Percentiles rank a stretch among this genome's conserved stretches.
These are phyloP conservation scores for Chironomus striatipennis DNA, from an alignment of 1,140 invertebrate genomes.

Conservation along the genomic window DNA sequence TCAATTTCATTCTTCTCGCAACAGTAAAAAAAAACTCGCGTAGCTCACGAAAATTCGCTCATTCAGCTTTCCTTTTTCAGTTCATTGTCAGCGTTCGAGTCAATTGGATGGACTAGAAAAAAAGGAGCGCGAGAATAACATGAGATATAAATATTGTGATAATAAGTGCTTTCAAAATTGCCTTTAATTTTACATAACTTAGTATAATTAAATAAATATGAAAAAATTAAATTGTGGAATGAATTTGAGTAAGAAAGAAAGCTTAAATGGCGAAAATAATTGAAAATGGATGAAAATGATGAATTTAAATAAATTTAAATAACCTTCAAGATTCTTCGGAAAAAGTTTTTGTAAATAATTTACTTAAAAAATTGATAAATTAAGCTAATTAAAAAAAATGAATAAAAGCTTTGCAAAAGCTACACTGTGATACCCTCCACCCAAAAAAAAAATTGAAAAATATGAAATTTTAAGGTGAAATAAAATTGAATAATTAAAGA, in stretches of 20 bases:
- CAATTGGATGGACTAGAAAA: not conserved
- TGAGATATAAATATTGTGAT: not conserved
- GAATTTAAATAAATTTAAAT: not conserved
- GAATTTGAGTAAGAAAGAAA: not conserved
- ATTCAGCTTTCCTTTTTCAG: not conserved
- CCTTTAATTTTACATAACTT: not conserved
- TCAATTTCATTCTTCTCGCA: not conserved
- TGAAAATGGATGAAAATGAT: not conserved
- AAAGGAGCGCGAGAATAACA: not conserved
- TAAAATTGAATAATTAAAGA: not conserved
- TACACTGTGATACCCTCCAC: not conserved
- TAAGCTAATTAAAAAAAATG: not conserved
- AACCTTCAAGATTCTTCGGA: no score
- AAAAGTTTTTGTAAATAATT: no score
- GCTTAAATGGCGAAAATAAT: constrained; percentile 1
- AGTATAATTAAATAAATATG: not conserved
- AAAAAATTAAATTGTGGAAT: not conserved
- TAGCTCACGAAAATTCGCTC: constrained; percentile 11
- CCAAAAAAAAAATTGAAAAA: no score
- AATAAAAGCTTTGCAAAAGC: constrained; percentile 9
- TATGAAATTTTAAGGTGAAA: not conserved
- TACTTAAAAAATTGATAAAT: not conserved
- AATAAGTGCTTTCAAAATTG: constrained; percentile 4
- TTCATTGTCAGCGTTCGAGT: constrained; percentile 6
- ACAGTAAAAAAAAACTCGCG: not conserved